Evolutionary conservation across 1,140 invertebrate genomes (phyloP).

Genomic region (Drosophila sp.): DNA sequence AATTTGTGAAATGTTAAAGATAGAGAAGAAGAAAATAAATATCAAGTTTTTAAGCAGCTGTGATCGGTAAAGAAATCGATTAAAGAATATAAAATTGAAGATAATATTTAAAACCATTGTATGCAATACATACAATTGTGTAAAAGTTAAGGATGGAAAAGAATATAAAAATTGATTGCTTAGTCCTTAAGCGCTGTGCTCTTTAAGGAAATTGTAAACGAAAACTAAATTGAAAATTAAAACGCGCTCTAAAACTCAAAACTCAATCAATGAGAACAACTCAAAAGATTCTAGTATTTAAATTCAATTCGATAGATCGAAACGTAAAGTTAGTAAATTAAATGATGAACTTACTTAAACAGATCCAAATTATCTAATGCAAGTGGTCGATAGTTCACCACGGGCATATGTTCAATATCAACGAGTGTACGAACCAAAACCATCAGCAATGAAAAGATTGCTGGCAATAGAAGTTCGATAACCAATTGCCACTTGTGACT

Average conservation of each 20-base stretch:
- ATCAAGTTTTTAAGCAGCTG: too few relatives aligned
- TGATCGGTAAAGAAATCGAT: too few relatives aligned
- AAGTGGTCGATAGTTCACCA: not conserved
- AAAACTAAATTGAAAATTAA: not conserved
- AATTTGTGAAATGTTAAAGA: too few relatives aligned
- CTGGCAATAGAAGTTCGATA: constrained; percentile 89
- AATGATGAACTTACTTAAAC: constrained; percentile 58
- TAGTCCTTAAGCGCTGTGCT: too few relatives aligned
- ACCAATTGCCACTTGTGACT: constrained; percentile 89
- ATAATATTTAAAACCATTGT: not conserved
- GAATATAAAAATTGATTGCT: too few relatives aligned
- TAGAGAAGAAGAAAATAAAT: too few relatives aligned
- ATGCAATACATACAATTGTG: not conserved
- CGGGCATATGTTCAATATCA: constrained; percentile 70
- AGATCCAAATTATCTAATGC: constrained; percentile 50
- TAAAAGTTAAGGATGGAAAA: too few relatives aligned
- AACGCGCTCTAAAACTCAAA: constrained; percentile 15
- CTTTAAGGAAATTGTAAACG: too few relatives aligned
- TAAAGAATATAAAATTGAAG: too few relatives aligned
- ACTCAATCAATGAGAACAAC: constrained; percentile 7
- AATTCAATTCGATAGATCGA: not conserved
- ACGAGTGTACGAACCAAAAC: constrained; percentile 87
- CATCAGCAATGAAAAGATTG: constrained; percentile 90
- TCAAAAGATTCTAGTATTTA: not conserved
- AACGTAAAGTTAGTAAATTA: not conserved